phyloP scores from a whole-genome alignment of 1,140 invertebrate species.

The Schmidtea mediterranea region DNA sequence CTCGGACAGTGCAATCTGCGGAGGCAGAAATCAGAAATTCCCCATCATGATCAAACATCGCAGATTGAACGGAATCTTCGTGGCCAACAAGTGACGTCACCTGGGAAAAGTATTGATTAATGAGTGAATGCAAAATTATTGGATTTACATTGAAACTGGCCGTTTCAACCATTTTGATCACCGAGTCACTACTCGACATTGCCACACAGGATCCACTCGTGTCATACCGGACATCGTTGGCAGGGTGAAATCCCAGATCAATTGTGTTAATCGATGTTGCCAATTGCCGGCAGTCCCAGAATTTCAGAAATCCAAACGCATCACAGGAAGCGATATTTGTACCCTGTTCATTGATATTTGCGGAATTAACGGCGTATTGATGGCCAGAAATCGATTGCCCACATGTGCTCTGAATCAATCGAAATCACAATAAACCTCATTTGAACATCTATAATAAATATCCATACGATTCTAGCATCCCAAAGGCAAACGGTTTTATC shows the following conservation, averaged over 20 bases:
- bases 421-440: constrained; percentile 8
- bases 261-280: constrained; percentile 15
- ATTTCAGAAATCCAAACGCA: constrained; percentile 21
- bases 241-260: constrained; percentile 23
- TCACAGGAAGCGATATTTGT: constrained; percentile 26
- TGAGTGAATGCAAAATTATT: background rate
- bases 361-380: constrained; percentile 23
- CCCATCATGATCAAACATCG: background rate
- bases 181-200: background rate
- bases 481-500: constrained; percentile 27
- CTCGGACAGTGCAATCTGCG: background rate
- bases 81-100: background rate
- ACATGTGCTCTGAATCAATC: constrained; percentile 18
- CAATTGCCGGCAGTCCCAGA: constrained; percentile 26
- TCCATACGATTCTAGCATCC: constrained; percentile 22
- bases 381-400: constrained; percentile 27
- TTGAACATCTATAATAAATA: constrained; percentile 1
- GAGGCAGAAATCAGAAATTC: background rate
- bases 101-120: background rate
- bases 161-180: background rate
- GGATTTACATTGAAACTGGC: background rate
- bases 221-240: constrained; percentile 24
- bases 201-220: constrained; percentile 13
- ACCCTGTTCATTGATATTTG: constrained; percentile 14
- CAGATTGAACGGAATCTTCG: background rate